Conservation (phyloP, 2,113 vertebrate species). For the Hyperopisus bebe region DNA sequence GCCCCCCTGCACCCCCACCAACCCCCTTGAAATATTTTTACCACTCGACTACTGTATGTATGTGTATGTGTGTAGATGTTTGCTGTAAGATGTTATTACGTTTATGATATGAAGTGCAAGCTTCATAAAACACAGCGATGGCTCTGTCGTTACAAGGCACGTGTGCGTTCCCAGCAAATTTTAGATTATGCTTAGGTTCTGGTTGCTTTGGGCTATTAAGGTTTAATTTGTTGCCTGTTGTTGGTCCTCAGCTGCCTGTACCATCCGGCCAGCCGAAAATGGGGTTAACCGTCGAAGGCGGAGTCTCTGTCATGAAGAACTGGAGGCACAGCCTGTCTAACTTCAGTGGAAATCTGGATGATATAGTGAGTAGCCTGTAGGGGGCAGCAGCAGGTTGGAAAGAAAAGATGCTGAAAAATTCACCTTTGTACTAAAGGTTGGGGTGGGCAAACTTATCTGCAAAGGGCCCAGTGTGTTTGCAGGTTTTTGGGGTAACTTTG, state of each 20-base stretch:
- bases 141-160: neutral
- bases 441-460: too few relatives aligned
- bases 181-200: neutral
- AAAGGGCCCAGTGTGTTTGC: too few relatives aligned
- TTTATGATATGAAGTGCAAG: neutral
- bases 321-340: conserved; percentile 28
- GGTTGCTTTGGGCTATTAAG: neutral
- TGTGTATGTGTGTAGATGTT: neutral
- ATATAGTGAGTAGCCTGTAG: conserved; percentile 30
- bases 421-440: neutral
- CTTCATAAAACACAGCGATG: neutral
- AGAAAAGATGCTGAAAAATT: neutral
- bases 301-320: conserved; percentile 33
- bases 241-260: conserved; percentile 13
- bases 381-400: neutral
- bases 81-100: neutral
- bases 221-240: neutral
- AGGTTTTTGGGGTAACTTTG: too few relatives aligned
- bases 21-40: neutral
- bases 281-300: conserved; percentile 37
- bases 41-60: neutral
- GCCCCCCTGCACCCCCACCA: neutral
- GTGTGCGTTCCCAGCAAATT: neutral
- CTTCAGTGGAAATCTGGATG: conserved; percentile 21
- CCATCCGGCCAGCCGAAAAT: conserved; percentile 4